Percentiles rank a stretch among this genome's conserved stretches.
phyloP scores from a whole-genome alignment of 2,113 vertebrate species.

The Dromas ardeola region DNA sequence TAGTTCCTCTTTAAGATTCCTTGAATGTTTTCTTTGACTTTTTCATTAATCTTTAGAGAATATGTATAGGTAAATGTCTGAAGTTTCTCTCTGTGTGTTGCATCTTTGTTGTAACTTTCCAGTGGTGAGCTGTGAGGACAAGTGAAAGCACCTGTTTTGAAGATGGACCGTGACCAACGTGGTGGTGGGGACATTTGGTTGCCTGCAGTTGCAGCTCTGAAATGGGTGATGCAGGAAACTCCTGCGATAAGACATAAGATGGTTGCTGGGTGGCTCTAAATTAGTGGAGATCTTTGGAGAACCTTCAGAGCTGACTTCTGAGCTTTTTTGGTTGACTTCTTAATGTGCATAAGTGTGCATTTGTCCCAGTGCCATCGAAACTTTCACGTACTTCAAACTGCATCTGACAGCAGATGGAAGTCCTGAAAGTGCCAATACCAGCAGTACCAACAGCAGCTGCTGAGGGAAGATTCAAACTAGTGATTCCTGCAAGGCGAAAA shows the following conservation, averaged over 20 bases:
- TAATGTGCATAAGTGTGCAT: not conserved
- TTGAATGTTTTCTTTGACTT: not conserved
- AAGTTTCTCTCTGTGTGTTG: not conserved
- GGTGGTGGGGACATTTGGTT: not conserved
- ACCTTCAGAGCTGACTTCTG: not conserved
- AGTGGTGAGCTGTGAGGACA: not conserved
- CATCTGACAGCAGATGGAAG: not conserved
- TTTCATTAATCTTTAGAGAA: not conserved
- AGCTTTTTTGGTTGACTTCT: not conserved
- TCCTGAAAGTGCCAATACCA: not conserved
- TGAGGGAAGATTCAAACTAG: not conserved
- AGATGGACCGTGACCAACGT: not conserved
- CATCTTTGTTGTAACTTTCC: not conserved
- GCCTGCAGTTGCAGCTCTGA: not conserved
- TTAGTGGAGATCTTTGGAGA: not conserved
- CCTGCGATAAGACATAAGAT: not conserved
- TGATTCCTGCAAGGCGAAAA: not conserved
- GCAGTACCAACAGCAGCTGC: not conserved
- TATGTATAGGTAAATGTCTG: not conserved
- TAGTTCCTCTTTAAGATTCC: not conserved
- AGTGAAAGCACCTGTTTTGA: fast-evolving
- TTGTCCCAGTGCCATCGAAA: not conserved
- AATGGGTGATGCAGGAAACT: not conserved
- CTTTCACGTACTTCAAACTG: not conserved
- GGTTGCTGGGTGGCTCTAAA: not conserved